A percentile compares a stretch with the other conserved stretches of the same genome.
These are phyloP conservation scores for Grapholita molesta DNA, from an alignment of 1,140 invertebrate species.

Conservation along the genomic window DNA sequence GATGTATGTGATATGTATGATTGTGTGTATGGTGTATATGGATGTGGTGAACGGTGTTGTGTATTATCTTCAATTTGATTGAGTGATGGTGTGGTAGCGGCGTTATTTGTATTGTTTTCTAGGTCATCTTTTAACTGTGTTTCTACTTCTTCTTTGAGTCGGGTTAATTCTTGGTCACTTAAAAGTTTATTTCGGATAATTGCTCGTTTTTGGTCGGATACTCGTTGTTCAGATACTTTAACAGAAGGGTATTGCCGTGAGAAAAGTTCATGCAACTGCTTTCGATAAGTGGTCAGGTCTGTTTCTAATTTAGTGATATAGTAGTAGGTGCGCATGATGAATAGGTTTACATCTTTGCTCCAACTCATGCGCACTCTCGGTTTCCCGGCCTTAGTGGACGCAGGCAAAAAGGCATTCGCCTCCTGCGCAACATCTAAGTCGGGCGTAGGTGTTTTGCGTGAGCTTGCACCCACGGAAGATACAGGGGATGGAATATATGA, in stretches of 20 bases:
- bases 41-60: too few species aligned
- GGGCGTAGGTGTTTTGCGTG: conserved; percentile 6
- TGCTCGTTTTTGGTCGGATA: conserved; percentile 28
- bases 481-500: background rate
- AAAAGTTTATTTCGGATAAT: conserved; percentile 26
- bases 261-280: conserved; percentile 25
- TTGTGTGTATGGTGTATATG: too few species aligned
- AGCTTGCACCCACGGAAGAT: conserved; percentile 13
- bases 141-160: conserved; percentile 18
- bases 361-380: conserved; percentile 33
- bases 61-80: too few species aligned
- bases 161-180: conserved; percentile 3
- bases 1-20: too few species aligned
- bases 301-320: conserved; percentile 36
- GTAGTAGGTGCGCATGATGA: conserved; percentile 37
- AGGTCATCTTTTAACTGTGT: too few species aligned
- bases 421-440: conserved; percentile 26
- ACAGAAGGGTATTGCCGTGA: conserved; percentile 18
- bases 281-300: conserved; percentile 28
- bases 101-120: too few species aligned
- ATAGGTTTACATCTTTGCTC: conserved; percentile 28
- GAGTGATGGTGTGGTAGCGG: background rate
- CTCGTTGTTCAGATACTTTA: conserved; percentile 20
- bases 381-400: conserved; percentile 29
- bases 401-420: conserved; percentile 19